Evolutionary conservation across 2,888 invertebrate species (phyloP), one percentile per base, ranked within the genome.

Genomic region (Agrochola lota): DNA sequence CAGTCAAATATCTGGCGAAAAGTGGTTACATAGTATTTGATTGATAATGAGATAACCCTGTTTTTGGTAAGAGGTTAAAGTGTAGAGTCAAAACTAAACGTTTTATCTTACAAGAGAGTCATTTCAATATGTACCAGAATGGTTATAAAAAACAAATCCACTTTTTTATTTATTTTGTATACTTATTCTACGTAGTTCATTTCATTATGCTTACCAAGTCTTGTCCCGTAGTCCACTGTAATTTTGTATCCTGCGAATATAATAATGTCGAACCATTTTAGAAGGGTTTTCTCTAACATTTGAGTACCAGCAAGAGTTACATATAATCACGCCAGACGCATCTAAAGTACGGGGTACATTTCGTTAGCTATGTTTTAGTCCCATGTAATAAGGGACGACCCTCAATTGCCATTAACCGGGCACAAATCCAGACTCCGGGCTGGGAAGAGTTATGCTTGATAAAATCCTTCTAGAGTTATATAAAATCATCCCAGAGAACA

Each of bases 31-130:
- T 49, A 43, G 30, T 66, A 40, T 46, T 55, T 0, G 9, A 11
- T 11, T 23, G 11, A 7, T 60, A 69, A 35, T 17, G n/a, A 35
- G 74, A 63, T 80, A 80, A 73, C 52, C 49, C 46, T 35, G 9
- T 17, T 52, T 66, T 57, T 26, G 46, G 26, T 72, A 49, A 60
- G 55, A 46, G 71, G 69, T 69, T 46, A 69, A 49, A 78, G 46
- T 67, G n/a, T 30, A 0, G 11, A 70, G 23, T 49, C 20, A 46
- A 43, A 49, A 57, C 8, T n/a, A 49, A 17, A 20, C 26, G 4
- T 78, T 43, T 78, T 60, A 71, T 71, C 68, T 59, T 23, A 17
- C 49, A 43, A 64, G 8, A 49, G 23, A 26, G 11, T 5, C 17
- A 12, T 63, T 3, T 59, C 59, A 59, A 26, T 59, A 26, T 59